Percentiles rank a stretch among this genome's conserved stretches.
Conservation (phyloP, 2,113 vertebrate species). For the Anarhynchus alexandrinus region DNA sequence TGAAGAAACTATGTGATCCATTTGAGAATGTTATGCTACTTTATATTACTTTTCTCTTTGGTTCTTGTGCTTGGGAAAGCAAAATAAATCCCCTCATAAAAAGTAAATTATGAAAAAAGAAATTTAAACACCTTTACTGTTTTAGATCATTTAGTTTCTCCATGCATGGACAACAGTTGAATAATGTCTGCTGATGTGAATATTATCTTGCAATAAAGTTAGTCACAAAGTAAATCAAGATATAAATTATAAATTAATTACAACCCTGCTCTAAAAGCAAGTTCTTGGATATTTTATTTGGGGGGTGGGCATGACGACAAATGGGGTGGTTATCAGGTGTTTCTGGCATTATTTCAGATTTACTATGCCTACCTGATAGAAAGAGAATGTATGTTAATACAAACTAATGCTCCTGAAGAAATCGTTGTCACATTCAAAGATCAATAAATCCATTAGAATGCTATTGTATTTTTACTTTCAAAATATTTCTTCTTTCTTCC, state of each 20-base stretch:
- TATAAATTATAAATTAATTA: not conserved
- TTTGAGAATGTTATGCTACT: not conserved
- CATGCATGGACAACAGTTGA: not conserved
- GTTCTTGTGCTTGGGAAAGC: not conserved
- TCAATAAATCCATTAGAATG: not conserved
- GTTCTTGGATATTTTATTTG: not conserved
- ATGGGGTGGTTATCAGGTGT: not conserved
- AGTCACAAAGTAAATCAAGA: not conserved
- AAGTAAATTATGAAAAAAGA: not conserved
- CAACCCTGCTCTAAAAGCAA: not conserved
- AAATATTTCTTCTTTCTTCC: not conserved
- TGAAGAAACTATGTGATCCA: not conserved
- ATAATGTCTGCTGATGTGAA: not conserved
- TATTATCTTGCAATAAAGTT: slow-evolving; percentile 22
- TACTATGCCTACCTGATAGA: not conserved
- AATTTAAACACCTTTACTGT: not conserved
- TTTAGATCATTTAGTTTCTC: not conserved
- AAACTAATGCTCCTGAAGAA: not conserved
- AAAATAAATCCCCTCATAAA: not conserved
- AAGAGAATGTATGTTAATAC: not conserved
- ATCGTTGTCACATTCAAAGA: not conserved
- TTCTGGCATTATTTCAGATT: not conserved
- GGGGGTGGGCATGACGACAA: not conserved
- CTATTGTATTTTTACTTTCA: not conserved
- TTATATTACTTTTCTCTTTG: not conserved